These are phyloP conservation scores for Pogonus chalceus DNA, from an alignment of 1,140 invertebrate genomes.

Conservation along the genomic window DNA sequence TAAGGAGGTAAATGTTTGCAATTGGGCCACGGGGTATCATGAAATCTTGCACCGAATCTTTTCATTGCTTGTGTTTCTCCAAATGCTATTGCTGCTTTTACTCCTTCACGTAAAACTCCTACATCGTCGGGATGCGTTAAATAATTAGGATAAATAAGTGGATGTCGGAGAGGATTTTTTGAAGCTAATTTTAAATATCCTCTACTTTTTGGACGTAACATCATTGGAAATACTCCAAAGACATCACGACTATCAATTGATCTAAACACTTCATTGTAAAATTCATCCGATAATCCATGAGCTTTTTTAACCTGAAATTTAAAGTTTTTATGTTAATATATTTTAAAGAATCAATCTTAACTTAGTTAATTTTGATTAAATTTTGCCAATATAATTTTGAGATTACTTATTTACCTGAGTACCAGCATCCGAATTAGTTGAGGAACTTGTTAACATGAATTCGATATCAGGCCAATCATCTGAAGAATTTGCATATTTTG, in stretches of 20 bases:
- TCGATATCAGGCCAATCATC: constrained; percentile 87
- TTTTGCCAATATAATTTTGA: too few relatives aligned
- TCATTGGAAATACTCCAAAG: constrained; percentile 75
- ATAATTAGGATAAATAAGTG: constrained; percentile 82
- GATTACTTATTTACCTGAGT: constrained; percentile 27
- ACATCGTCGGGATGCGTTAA: constrained; percentile 73
- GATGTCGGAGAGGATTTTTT: constrained; percentile 75
- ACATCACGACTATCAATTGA: constrained; percentile 61
- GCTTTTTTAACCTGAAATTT: constrained; percentile 54
- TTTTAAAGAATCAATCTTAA: constrained; percentile 15
- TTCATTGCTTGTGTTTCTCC: constrained; percentile 61
- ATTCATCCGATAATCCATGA: constrained; percentile 67
- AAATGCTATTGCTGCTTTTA: constrained; percentile 74
- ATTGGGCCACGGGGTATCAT: constrained; percentile 60
- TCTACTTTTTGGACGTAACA: constrained; percentile 73
- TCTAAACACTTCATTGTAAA: constrained; percentile 62
- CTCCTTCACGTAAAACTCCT: constrained; percentile 66
- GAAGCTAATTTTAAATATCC: constrained; percentile 65
- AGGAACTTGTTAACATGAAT: constrained; percentile 77
- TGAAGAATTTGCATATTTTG: constrained; percentile 71
- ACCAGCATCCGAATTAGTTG: constrained; percentile 67
- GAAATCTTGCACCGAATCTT: constrained; percentile 62
- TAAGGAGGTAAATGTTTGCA: constrained; percentile 64
- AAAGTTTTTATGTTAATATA: background rate
- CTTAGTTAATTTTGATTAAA: constrained; percentile 15